Evolutionary conservation across 2,888 invertebrate genomes (phyloP), one percentile per base, ranked within the genome.

Genomic region (Germaria angustata): DNA sequence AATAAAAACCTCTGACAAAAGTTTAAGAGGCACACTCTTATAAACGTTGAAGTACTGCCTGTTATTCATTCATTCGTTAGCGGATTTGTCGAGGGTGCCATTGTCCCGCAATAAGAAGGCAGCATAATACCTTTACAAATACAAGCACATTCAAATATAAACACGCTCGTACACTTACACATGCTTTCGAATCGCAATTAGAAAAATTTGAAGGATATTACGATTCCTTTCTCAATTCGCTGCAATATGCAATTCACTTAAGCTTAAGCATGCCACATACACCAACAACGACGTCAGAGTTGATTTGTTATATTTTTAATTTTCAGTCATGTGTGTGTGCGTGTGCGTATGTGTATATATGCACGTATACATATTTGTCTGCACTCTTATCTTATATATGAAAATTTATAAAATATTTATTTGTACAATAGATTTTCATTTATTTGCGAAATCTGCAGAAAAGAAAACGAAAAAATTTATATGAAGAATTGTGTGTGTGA

Each of bases 171-270:
- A 34, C 28, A 73, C 41, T 46, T 61, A 11, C 13, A 53, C 13
- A 53, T 59, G 61, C 53, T 84, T 80, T 80, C 66, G 77, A 84
- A 81, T 78, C 81, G 78, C 85, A 85, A 85, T 85, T 85, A 84
- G 81, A 85, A 80, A 77, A 84, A 78, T 80, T 82, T 76, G 51
- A 75, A 73, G 80, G 61, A 79, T 71, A 72, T 82, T 83, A 76
- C 72, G 81, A 83, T 84, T 83, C 80, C 81, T 84, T 84, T 61
- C 61, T 73, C 46, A 83, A 84, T 85, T 76, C 84, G 85, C 80
- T 83, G 82, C 79, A 71, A 32, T 57, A 49, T 81, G 81, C 84
- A 84, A 55, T 84, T 71, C 81, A 81, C 81, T 81, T 81, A 55
- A 81, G 81, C 59, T 28, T 63, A 77, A 78, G 53, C 72, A 77